These are phyloP conservation scores for Drosophila borborema DNA, from an alignment of 2,888 invertebrate genomes.

Conservation along the genomic window DNA sequence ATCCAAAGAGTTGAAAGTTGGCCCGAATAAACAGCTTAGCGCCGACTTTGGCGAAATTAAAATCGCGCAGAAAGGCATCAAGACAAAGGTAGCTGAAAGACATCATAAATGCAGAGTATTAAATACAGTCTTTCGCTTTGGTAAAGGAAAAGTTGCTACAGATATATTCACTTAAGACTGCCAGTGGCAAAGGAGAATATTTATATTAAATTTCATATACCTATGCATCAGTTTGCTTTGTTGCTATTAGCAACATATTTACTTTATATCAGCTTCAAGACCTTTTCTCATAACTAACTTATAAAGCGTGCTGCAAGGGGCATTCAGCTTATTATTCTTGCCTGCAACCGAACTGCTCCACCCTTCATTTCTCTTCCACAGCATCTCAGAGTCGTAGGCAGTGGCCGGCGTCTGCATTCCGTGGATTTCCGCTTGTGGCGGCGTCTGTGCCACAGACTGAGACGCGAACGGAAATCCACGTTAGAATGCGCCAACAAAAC, in stretches of 20 bases:
- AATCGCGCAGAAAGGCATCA: conserved; percentile 13
- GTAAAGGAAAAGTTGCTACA: neutral
- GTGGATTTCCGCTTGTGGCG: conserved; percentile 67
- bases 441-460: conserved; percentile 66
- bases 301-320: neutral
- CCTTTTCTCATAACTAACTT: neutral
- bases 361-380: neutral
- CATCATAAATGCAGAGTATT: neutral
- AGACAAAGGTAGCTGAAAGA: neutral
- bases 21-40: conserved; percentile 44
- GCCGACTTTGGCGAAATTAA: conserved; percentile 39
- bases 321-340: conserved; percentile 5
- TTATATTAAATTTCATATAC: neutral
- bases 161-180: neutral
- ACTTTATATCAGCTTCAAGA: neutral
- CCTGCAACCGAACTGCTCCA: no score
- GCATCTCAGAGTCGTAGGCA: conserved; percentile 17
- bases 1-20: conserved; percentile 55
- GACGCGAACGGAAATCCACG: conserved; percentile 71
- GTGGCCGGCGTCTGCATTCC: conserved; percentile 68
- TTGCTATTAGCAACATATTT: neutral
- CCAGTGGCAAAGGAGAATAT: neutral
- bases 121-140: neutral
- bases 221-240: neutral
- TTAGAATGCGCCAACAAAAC: conserved; percentile 48